Evolutionary conservation across 1,140 invertebrate genomes (phyloP), one percentile per base, ranked within the genome.

Genomic region (Chionoecetes opilio): DNA sequence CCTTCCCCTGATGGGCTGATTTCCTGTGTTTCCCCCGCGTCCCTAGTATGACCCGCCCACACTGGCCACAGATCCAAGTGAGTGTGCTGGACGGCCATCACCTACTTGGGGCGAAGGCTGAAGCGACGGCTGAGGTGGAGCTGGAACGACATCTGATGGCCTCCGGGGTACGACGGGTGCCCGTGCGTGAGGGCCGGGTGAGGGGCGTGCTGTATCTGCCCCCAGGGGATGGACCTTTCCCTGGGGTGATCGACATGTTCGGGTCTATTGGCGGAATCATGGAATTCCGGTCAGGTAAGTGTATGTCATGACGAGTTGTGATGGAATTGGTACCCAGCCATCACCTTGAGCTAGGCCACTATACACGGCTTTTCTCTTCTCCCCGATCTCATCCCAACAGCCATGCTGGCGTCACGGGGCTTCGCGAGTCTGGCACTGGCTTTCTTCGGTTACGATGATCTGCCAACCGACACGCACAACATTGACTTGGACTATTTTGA

Each of bases 401-500:
- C 96, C 14, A 63, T 95, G 82, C 34, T 95, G n/a, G 96, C 96
- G 11, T 95, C 96, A 46, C 41, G 93, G 37, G 96, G 96, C 6
- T 92, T 96, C 32, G 82, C 91, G 0, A 95, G 94, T 41, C 31
- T 96, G 31, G 89, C 92, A 31, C 94, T 96, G 31, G 93, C 96
- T 11, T 32, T 92, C 29, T 95, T 96, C 41, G 90, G 37, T 31
- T 95, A 96, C 92, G 89, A 95, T 5, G 94, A 95, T 85, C 46
- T 95, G 3, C 94, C 96, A 2, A 31, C 21, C 6, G 89, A 92
- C 14, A 84, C 88, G 1, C 21, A 82, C 14, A 34, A 94, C 17
- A 8, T 95, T 9, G 93, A 96, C 21, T 34, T 96, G 8, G 93
- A 88, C 17, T 95, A 96, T 82, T 96, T 96, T 31, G 96, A 96